These are phyloP conservation scores for Callospermophilus lateralis DNA, from an alignment of 2,113 vertebrate species.

Conservation along the genomic window DNA sequence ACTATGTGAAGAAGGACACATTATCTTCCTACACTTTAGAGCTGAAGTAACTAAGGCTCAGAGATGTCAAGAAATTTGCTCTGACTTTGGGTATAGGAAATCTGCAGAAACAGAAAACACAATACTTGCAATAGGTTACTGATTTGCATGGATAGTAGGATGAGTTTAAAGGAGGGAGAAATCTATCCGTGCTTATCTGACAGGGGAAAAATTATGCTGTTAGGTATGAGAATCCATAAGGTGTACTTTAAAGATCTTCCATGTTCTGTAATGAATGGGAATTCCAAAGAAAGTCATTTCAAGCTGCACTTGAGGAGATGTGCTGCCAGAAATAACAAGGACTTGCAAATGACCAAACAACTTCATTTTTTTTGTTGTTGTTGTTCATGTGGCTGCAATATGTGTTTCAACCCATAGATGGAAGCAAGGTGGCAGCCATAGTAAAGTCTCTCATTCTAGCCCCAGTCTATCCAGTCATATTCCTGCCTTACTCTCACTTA, in stretches of 20 bases:
- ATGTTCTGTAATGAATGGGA: not conserved
- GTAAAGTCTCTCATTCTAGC: not conserved
- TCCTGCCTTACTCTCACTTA: not conserved
- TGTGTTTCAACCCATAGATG: conserved; percentile 46
- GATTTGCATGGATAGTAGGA: not conserved
- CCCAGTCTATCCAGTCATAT: not conserved
- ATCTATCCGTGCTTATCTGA: not conserved
- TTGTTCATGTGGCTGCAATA: not conserved
- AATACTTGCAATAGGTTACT: not conserved
- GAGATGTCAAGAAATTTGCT: not conserved
- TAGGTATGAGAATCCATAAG: not conserved
- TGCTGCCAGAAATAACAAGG: not conserved
- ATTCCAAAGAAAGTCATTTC: conserved; percentile 28
- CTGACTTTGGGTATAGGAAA: not conserved
- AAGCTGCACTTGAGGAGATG: not conserved
- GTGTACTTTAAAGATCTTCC: not conserved
- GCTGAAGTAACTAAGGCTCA: not conserved
- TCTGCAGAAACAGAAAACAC: conserved; percentile 4
- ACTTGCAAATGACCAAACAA: not conserved
- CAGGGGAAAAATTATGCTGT: not conserved
- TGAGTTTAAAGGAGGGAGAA: not conserved
- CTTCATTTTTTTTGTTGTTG: not conserved
- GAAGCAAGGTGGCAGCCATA: conserved; percentile 36
- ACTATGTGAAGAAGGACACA: not conserved
- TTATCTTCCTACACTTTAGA: not conserved